These are phyloP conservation scores for Hydrophis major DNA, from an alignment of 2,797 vertebrate species.

Conservation along the genomic window DNA sequence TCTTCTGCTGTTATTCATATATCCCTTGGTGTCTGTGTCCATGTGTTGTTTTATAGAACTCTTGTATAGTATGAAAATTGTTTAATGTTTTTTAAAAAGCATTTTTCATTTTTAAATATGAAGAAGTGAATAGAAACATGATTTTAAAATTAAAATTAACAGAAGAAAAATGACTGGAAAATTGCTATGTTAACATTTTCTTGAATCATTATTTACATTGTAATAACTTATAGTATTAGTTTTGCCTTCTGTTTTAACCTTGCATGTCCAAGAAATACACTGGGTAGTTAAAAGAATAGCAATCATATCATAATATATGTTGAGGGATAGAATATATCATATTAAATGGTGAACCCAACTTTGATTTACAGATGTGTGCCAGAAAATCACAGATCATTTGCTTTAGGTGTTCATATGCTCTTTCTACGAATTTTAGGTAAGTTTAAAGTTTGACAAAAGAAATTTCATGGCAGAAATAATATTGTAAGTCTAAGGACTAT, in stretches of 20 bases:
- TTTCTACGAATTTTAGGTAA: slow-evolving; percentile 76
- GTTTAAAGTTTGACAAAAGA: slow-evolving; percentile 2
- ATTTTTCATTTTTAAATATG: not conserved
- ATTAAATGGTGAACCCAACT: not conserved
- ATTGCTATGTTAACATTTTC: not conserved
- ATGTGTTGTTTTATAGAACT: not conserved
- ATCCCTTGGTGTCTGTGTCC: not conserved
- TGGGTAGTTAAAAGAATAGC: not conserved
- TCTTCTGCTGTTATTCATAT: not conserved
- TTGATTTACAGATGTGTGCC: slow-evolving; percentile 75
- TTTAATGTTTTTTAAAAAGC: not conserved
- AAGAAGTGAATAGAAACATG: not conserved
- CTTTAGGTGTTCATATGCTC: slow-evolving; percentile 75
- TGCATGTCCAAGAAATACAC: not conserved
- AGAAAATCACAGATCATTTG: slow-evolving; percentile 73
- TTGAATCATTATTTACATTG: not conserved
- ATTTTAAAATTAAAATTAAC: not conserved
- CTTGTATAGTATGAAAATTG: not conserved
- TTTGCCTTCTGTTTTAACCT: not conserved
- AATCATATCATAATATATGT: not conserved
- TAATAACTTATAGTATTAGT: not conserved
- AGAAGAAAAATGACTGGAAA: not conserved
- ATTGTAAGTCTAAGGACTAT: not conserved
- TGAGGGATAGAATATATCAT: not conserved
- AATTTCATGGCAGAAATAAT: slow-evolving; percentile 9